These are phyloP conservation scores for Diorhabda elongata DNA, from an alignment of 1,140 invertebrate genomes.

Conservation along the genomic window DNA sequence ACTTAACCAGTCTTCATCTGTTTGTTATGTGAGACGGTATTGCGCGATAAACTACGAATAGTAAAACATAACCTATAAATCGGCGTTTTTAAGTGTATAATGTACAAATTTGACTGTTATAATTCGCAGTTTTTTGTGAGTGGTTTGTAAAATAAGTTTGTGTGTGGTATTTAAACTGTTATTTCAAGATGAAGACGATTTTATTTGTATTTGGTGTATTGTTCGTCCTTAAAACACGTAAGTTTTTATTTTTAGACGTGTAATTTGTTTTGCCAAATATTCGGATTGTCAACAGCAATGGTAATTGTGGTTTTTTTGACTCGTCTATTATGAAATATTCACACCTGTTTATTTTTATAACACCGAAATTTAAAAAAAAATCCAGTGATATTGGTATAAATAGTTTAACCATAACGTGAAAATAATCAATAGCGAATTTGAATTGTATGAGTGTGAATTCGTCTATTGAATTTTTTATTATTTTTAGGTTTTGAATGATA, in stretches of 20 bases:
- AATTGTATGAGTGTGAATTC: too few relatives aligned
- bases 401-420: too few relatives aligned
- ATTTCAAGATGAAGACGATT: conserved; percentile 9
- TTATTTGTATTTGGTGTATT: conserved; percentile 7
- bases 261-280: conserved; percentile 10
- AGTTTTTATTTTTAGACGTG: conserved; percentile 21
- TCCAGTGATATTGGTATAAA: too few relatives aligned
- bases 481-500: too few relatives aligned
- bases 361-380: too few relatives aligned
- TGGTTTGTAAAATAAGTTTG: background rate
- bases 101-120: too few relatives aligned
- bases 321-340: background rate
- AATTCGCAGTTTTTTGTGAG: background rate
- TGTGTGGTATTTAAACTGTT: background rate
- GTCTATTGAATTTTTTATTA: too few relatives aligned
- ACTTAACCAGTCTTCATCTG: conserved; percentile 14
- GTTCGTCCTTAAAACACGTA: conserved; percentile 19
- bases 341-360: too few relatives aligned
- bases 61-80: conserved; percentile 11
- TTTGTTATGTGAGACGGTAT: conserved; percentile 9
- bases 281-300: conserved; percentile 8
- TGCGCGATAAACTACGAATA: conserved; percentile 3
- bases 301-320: background rate
- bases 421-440: too few relatives aligned
- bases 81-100: conserved; percentile 11